These are phyloP conservation scores for Drosophila villosipedis DNA, from an alignment of 2,888 invertebrate species.

Conservation along the genomic window DNA sequence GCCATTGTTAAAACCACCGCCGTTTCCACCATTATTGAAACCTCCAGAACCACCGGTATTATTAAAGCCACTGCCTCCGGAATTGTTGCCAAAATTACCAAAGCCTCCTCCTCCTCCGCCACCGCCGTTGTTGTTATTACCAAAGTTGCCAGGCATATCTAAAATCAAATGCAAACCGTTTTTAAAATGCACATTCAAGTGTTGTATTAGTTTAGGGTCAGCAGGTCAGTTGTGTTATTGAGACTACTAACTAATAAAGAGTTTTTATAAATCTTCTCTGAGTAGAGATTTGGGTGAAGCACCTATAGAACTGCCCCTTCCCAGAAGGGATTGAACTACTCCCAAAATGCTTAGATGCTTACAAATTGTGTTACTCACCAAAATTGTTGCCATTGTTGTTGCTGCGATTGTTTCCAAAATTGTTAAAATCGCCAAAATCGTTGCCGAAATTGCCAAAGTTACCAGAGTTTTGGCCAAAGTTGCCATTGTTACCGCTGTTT, in stretches of 20 bases:
- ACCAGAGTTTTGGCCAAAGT: conserved; percentile 69
- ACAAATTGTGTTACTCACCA: conserved; percentile 46
- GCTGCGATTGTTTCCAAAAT: conserved; percentile 71
- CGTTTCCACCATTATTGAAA: conserved; percentile 57
- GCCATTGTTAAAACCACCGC: conserved; percentile 62
- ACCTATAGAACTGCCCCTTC: conserved; percentile 10
- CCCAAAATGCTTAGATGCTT: neutral
- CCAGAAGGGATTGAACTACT: neutral
- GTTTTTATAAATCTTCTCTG: conserved; percentile 2
- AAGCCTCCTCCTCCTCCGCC: conserved; percentile 57
- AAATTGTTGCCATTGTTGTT: conserved; percentile 65
- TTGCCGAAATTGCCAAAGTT: conserved; percentile 69
- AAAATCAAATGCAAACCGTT: neutral
- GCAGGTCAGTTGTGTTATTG: conserved; percentile 3
- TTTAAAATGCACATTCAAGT: neutral
- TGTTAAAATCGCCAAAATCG: conserved; percentile 68
- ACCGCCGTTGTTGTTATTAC: conserved; percentile 30
- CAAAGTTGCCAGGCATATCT: conserved; percentile 59
- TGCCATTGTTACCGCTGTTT: conserved; percentile 57
- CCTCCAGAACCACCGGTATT: conserved; percentile 64
- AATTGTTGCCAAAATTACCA: conserved; percentile 48
- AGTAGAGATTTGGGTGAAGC: conserved; percentile 9
- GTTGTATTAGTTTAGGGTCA: neutral
- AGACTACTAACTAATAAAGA: conserved; percentile 3
- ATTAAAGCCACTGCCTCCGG: conserved; percentile 55